Evolutionary conservation across 2,888 invertebrate genomes (phyloP), one percentile per base, ranked within the genome.

Genomic region (Phaonia tiefii): DNA sequence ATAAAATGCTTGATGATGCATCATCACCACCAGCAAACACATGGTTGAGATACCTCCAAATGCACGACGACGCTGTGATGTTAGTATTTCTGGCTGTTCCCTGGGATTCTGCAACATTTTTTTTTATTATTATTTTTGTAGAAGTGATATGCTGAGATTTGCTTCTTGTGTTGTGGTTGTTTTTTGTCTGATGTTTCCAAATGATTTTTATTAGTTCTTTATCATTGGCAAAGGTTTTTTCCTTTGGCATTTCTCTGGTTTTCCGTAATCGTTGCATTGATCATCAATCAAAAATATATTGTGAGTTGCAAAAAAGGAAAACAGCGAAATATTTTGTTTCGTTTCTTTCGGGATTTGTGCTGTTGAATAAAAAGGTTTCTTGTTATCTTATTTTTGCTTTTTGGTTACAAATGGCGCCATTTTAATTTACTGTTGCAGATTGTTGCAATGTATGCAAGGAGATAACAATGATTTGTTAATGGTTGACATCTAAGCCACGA

Each of bases 261-360:
- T 49, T 46, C 42, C 46, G 10, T 54, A 46, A 71, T 70, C 71
- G 11, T 73, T 67, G 66, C 25, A 17, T 63, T 44, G 49, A 67
- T 80, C 82, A 83, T 82, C 82, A 82, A 82, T 83, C 83, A 82
- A 75, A 82, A 71, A 71, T 76, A 65, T 49, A 26, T 82, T 73
- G 15, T 31, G 26, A 11, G 20, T 60, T 39, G 37, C 70, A 13
- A 46, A 31, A 31, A 5, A 31, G 8, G 8, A 5, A 31, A 31
- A 31, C 3, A 31, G 31, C 31, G 8, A 75, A 72, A 69, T 75
- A 67, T 74, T 58, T 63, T 58, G 56, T 66, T 26, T 39, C 7
- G 13, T 15, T 17, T 70, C 20, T 22, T 17, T 20, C 11, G 46
- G 46, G 46, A 20, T 51, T 20, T 20, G 51, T 51, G 51, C 51